phyloP scores from a whole-genome alignment of 2,797 vertebrate species.

The Squalus acanthias region DNA sequence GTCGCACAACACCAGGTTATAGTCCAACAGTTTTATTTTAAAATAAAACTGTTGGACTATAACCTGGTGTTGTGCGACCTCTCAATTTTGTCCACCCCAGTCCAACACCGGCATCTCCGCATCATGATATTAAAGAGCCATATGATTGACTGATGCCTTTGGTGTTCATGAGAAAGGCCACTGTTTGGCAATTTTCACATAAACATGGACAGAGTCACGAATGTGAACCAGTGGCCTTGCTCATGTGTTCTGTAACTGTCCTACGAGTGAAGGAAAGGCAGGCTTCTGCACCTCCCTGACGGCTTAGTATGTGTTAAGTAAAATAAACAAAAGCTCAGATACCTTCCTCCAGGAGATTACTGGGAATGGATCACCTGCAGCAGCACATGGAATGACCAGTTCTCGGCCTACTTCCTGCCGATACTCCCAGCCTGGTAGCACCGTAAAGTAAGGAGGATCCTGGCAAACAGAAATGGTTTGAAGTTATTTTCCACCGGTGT shows the following conservation, averaged over 20 bases:
- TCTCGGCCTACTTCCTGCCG: constrained; percentile 97
- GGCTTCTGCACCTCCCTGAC: no score
- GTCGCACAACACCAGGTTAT: no score
- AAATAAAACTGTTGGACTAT: no score
- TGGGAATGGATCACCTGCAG: constrained; percentile 96
- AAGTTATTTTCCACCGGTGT: background rate
- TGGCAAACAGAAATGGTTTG: constrained; percentile 45
- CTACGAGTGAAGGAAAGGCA: background rate
- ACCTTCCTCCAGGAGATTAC: constrained; percentile 98
- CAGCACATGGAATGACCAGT: constrained; percentile 94
- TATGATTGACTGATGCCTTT: no score
- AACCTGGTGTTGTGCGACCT: no score
- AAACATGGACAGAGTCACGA: no score
- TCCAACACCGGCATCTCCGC: no score
- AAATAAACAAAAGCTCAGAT: constrained; percentile 37
- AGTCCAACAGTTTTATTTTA: no score
- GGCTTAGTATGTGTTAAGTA: background rate
- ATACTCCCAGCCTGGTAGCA: constrained; percentile 98
- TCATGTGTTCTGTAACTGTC: no score
- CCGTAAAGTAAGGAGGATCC: constrained; percentile 99
- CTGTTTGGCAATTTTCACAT: background rate
- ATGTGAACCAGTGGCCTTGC: background rate
- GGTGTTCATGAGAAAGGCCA: background rate
- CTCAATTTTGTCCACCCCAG: no score
- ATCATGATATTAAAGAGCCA: background rate